These are phyloP conservation scores for Phrynosoma platyrhinos DNA, from an alignment of 2,113 vertebrate species.

Conservation along the genomic window DNA sequence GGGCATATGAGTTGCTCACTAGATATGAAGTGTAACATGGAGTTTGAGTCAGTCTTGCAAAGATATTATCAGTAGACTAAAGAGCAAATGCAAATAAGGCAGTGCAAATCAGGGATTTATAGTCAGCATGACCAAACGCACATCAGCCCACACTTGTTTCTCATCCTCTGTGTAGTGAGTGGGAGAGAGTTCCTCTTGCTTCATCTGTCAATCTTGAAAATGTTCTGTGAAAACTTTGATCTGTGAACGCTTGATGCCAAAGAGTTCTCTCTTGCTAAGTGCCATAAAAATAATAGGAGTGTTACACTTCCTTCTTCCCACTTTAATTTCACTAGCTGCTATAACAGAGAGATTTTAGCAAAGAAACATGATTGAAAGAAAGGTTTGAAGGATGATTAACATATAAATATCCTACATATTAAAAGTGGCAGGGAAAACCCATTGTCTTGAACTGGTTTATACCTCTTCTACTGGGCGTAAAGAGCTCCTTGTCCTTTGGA, in stretches of 20 bases:
- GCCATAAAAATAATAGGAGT: constrained; percentile 1
- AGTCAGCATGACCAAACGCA: neutral
- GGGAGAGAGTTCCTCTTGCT: neutral
- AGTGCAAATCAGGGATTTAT: neutral
- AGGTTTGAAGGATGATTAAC: neutral
- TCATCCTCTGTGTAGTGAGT: constrained; percentile 8
- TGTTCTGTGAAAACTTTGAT: neutral
- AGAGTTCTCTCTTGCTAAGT: neutral
- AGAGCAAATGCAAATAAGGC: neutral
- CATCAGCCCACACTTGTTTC: neutral
- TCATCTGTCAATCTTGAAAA: neutral
- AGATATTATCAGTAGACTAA: neutral
- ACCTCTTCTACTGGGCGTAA: neutral
- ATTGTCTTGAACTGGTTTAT: neutral
- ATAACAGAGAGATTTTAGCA: neutral
- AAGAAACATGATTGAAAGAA: neutral
- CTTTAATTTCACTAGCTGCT: neutral
- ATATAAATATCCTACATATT: neutral
- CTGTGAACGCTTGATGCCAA: neutral
- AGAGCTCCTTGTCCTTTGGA: neutral
- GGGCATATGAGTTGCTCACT: too few species aligned
- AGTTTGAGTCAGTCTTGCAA: neutral
- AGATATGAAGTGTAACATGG: neutral
- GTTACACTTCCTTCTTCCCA: neutral
- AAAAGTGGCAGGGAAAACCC: neutral